These are phyloP conservation scores for Amphiprion clarkii DNA, from an alignment of 2,797 vertebrate species.

Conservation along the genomic window DNA sequence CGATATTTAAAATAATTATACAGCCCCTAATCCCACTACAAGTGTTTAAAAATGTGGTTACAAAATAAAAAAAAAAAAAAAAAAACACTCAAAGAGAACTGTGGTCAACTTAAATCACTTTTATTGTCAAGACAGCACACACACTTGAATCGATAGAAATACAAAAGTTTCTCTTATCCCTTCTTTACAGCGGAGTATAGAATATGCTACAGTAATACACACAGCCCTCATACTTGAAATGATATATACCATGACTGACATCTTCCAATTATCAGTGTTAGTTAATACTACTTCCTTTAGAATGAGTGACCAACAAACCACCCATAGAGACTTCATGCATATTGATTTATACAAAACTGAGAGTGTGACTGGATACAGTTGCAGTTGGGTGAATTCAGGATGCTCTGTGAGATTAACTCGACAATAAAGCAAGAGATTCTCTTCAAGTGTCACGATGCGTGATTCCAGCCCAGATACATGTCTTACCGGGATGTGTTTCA, in stretches of 20 bases:
- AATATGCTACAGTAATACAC: constrained; percentile 72
- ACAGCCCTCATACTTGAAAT: constrained; percentile 60
- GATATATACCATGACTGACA: constrained; percentile 38
- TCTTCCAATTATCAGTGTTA: constrained; percentile 24
- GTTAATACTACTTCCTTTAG: constrained; percentile 54
- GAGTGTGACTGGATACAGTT: constrained; percentile 19
- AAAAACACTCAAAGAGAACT: background rate
- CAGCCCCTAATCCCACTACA: too few species aligned
- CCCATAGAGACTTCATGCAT: constrained; percentile 62
- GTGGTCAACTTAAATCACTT: constrained; percentile 69
- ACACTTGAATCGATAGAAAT: constrained; percentile 71
- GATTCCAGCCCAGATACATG: constrained; percentile 31
- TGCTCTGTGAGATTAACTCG: constrained; percentile 17
- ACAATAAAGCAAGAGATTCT: constrained; percentile 13
- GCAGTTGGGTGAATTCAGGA: constrained; percentile 36
- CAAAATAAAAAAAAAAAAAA: background rate
- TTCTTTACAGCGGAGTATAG: constrained; percentile 70
- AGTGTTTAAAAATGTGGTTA: too few species aligned
- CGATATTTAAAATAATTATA: too few species aligned
- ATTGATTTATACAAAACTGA: constrained; percentile 18
- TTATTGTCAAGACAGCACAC: constrained; percentile 81
- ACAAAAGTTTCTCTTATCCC: constrained; percentile 77
- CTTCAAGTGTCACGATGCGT: constrained; percentile 36
- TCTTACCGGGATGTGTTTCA: constrained; percentile 10
- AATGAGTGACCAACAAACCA: constrained; percentile 29